phyloP scores from a whole-genome alignment of 1,140 invertebrate genomes.

The Rhopalosiphum maidis region DNA sequence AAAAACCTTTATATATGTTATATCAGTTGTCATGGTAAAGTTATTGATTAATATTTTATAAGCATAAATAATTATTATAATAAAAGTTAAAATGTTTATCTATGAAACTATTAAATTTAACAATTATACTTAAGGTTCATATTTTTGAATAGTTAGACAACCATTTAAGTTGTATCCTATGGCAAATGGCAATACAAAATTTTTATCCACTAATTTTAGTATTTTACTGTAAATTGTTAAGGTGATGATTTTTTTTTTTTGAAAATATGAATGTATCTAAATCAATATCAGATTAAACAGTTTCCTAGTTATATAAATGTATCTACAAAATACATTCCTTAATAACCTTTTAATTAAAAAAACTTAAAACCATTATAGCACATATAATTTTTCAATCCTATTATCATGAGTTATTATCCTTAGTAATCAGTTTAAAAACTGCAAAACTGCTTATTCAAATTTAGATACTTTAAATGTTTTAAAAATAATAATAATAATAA shows the following conservation, averaged over 20 bases:
- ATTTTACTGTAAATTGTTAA: neutral
- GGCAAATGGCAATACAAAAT: no score
- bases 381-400: neutral
- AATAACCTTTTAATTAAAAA: neutral
- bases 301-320: neutral
- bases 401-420: neutral
- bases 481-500: no score
- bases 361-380: neutral
- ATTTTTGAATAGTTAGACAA: neutral
- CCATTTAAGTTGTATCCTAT: neutral
- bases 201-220: neutral
- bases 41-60: conserved; percentile 17
- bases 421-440: neutral
- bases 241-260: neutral
- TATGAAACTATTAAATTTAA: neutral
- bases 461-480: no score
- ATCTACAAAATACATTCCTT: neutral
- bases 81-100: neutral
- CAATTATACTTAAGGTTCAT: neutral
- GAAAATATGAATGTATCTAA: neutral
- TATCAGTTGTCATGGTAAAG: conserved; percentile 29
- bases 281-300: neutral
- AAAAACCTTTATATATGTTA: neutral
- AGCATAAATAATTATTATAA: neutral
- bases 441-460: no score